These are phyloP conservation scores for Mastomys natalensis DNA, from an alignment of 2,113 vertebrate species.

Conservation along the genomic window DNA sequence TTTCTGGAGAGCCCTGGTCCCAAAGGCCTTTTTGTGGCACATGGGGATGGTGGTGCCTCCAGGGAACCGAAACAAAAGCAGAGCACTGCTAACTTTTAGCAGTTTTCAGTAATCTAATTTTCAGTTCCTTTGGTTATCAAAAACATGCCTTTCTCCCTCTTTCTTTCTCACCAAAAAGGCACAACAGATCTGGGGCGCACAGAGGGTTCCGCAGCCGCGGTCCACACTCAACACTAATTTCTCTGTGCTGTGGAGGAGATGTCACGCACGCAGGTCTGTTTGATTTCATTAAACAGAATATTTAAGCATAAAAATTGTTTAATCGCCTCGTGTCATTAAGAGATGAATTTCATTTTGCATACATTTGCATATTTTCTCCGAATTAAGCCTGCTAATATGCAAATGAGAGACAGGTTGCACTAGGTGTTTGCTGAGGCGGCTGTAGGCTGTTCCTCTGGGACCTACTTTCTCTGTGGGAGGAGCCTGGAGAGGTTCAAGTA, in stretches of 20 bases:
- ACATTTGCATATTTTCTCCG: constrained; percentile 97
- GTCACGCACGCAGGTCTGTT: constrained; percentile 94
- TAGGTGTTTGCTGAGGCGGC: constrained; percentile 98
- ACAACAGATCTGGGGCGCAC: constrained; percentile 80
- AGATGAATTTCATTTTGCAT: constrained; percentile 99
- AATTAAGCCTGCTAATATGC: constrained; percentile 96
- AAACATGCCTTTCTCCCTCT: constrained; percentile 65
- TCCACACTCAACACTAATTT: constrained; percentile 88
- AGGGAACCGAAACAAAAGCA: constrained; percentile 74
- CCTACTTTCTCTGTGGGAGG: constrained; percentile 86
- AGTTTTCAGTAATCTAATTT: constrained; percentile 82
- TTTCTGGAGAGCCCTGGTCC: accelerated
- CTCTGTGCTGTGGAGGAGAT: constrained; percentile 94
- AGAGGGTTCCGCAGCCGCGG: constrained; percentile 49
- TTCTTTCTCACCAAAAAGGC: constrained; percentile 70
- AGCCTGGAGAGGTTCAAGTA: background rate
- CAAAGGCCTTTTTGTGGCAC: background rate
- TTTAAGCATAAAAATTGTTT: constrained; percentile 99
- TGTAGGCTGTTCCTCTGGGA: constrained; percentile 93
- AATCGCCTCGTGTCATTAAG: constrained; percentile 99
- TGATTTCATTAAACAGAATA: constrained; percentile 99
- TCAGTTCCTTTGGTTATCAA: constrained; percentile 84
- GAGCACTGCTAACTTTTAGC: constrained; percentile 80
- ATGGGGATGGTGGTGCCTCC: background rate
- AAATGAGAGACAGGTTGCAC: constrained; percentile 95